Evolutionary conservation across 2,113 vertebrate genomes (phyloP).

Genomic region (Kryptolebias marmoratus): DNA sequence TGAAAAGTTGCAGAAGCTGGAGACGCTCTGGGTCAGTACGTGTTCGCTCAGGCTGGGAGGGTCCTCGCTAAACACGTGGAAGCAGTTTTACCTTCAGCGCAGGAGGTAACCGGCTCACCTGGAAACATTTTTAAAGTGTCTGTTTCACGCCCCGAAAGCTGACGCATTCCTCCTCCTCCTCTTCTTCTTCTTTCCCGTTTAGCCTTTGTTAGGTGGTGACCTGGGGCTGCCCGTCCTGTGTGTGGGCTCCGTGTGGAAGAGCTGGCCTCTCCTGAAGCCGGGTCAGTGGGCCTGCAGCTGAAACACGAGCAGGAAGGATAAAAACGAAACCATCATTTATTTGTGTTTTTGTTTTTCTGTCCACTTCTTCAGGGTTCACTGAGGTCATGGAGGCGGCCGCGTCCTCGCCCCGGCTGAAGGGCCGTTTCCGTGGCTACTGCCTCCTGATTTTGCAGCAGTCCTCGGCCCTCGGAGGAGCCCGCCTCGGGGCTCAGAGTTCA

Average conservation of each 20-base stretch:
- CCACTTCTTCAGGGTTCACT: conserved; percentile 81
- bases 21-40: conserved; percentile 83
- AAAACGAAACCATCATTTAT: background rate
- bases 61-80: conserved; percentile 87
- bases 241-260: conserved; percentile 95
- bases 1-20: conserved; percentile 84
- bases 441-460: conserved; percentile 84
- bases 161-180: background rate
- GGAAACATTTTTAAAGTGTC: background rate
- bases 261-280: conserved; percentile 88
- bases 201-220: conserved; percentile 83
- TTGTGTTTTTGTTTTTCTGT: background rate
- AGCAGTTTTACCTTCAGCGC: conserved; percentile 86
- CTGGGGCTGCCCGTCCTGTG: conserved; percentile 90
- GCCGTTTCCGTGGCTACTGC: conserved; percentile 83
- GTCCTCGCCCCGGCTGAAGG: conserved; percentile 38
- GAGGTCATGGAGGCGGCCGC: conserved; percentile 75
- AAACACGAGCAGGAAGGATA: no score
- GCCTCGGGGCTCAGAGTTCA: conserved; percentile 81
- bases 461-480: conserved; percentile 87
- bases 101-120: conserved; percentile 76
- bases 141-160: background rate
- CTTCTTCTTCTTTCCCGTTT: background rate
- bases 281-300: conserved; percentile 73
- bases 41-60: conserved; percentile 85